Evolutionary conservation across 2,888 invertebrate species (phyloP), one percentile per base, ranked within the genome.

Genomic region (Caenorhabditis doughertyi): DNA sequence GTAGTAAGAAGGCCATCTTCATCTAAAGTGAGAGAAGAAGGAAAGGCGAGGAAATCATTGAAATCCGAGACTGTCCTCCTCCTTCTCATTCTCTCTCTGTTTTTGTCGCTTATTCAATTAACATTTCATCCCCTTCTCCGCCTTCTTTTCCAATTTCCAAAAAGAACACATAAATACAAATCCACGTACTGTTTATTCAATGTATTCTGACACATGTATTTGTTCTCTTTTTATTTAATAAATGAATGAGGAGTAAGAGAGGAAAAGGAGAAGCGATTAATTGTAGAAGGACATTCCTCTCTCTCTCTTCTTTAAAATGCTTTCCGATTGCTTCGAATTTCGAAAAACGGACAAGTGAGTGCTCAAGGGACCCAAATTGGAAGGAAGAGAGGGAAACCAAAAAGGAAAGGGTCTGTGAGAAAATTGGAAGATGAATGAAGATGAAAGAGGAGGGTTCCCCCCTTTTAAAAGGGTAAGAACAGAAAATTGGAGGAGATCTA

Each of bases 71-170:
- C 70, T 68, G 76, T 68, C 44, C 44, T 53, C 51, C 32, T 65
- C 65, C n/a, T 55, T 8, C 16, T 27, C 27, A 27, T 23, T 23
- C 67, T 56, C 35, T 47, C 71, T 58, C 23, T 58, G 64, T 74
- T 65, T 65, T 74, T 74, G 64, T 60, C 65, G 67, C 27, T 67
- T 68, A 76, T 76, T 76, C 76, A 76, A 76, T 76, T 76, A 76
- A 76, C 76, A 67, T 72, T 71, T 23, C n/a, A 25, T 62, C 62
- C 21, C 53, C 27, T 39, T 35, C 23, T 58, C 39, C 58, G 35
- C 23, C 35, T 58, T 18, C 39, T 35, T 21, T 39, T 39, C 23
- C 21, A 16, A 55, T n/a, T n/a, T 21, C 35, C 32, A 16, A 56
- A 32, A 32, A 56, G 29, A 58, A 21, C 27, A 27, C 27, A 55